Percentiles rank a stretch among this genome's conserved stretches.
Evolutionary conservation across 1,140 invertebrate species (phyloP).

Genomic region (Drosophila tsacasi): DNA sequence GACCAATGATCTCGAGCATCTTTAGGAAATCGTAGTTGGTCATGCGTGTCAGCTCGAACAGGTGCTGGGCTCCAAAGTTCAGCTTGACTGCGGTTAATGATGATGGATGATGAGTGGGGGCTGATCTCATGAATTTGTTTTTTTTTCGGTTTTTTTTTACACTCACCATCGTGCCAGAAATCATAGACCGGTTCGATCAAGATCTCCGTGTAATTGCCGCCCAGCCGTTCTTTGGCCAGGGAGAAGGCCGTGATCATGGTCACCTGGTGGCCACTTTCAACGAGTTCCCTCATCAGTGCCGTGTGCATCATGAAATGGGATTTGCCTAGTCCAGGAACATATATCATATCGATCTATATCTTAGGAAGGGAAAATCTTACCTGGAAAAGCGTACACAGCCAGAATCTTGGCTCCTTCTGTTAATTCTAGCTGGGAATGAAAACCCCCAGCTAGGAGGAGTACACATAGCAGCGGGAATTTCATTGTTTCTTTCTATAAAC

Average conservation of each 20-base stretch:
- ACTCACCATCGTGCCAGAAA: constrained; percentile 74
- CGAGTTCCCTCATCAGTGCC: constrained; percentile 65
- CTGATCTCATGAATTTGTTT: background rate
- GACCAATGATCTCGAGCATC: constrained; percentile 77
- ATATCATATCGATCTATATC: background rate
- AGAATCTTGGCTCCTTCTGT: constrained; percentile 54
- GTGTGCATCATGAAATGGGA: constrained; percentile 79
- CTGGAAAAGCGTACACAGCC: constrained; percentile 74
- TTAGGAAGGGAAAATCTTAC: constrained; percentile 12
- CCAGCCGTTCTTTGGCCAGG: constrained; percentile 51
- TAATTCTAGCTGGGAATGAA: background rate
- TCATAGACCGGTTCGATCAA: constrained; percentile 78
- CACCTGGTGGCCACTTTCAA: constrained; percentile 70
- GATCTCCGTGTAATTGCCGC: constrained; percentile 74
- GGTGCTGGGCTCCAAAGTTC: constrained; percentile 64
- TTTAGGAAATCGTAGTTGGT: constrained; percentile 63
- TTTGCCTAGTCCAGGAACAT: constrained; percentile 41
- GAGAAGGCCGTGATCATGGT: constrained; percentile 70
- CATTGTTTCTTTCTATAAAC: constrained; percentile 7
- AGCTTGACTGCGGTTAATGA: constrained; percentile 59
- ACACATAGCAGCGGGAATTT: constrained; percentile 15
- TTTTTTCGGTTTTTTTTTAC: background rate
- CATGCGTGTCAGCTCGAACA: constrained; percentile 79
- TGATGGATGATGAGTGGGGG: background rate
- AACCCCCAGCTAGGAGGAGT: constrained; percentile 15